Conservation (phyloP, 2,888 invertebrate species). For the Tuberolachnus salignus region DNA sequence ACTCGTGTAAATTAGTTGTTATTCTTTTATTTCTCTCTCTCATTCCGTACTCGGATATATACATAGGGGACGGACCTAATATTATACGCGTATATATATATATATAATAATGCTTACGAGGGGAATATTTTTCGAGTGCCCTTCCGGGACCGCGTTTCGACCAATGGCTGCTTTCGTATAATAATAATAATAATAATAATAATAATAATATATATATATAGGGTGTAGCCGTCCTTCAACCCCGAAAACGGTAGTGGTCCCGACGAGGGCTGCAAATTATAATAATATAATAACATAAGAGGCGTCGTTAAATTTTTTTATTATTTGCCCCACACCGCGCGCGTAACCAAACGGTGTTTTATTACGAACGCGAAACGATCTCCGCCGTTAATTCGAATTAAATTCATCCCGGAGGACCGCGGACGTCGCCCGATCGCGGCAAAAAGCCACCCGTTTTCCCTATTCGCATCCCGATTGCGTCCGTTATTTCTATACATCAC, state of each 20-base stretch:
- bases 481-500: too few species aligned
- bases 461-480: too few species aligned
- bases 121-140: conserved; percentile 46
- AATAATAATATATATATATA: background rate
- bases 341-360: conserved; percentile 44
- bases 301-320: conserved; percentile 50
- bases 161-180: conserved; percentile 24
- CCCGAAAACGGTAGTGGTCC: conserved; percentile 35
- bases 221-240: background rate
- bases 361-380: conserved; percentile 34
- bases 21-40: conserved; percentile 30
- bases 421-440: too few species aligned
- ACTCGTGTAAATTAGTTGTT: conserved; percentile 55
- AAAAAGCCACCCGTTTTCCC: too few species aligned
- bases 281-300: conserved; percentile 31
- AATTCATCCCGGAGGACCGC: too few species aligned
- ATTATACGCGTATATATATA: background rate
- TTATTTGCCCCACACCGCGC: background rate
- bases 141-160: conserved; percentile 51
- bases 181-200: too few species aligned
- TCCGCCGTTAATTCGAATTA: too few species aligned
- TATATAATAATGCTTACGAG: background rate
- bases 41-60: background rate
- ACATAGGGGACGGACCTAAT: background rate
- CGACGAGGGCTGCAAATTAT: conserved; percentile 47